Conservation (phyloP, 92 coral and sea anemone genomes). For the Heliopora coerulea region DNA sequence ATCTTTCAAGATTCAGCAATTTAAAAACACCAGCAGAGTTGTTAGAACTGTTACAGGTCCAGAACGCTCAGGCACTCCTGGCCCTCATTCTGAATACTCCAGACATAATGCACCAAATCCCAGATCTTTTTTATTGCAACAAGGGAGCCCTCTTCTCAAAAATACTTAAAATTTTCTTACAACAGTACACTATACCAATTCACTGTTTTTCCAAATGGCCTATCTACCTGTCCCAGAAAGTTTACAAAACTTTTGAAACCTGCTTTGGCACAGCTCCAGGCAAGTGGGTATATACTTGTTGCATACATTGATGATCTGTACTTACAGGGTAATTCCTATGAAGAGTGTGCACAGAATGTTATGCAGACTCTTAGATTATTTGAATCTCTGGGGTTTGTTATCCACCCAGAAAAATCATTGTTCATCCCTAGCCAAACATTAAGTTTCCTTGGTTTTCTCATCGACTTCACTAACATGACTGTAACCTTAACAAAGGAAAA, state of each 20-base stretch:
- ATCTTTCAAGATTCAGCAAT: constrained; percentile 15
- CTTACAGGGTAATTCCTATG: background rate
- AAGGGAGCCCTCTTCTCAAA: background rate
- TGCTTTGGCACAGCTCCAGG: background rate
- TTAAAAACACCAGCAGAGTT: constrained; percentile 8
- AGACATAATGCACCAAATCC: background rate
- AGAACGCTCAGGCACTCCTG: no score
- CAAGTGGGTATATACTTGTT: background rate
- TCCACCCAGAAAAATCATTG: background rate
- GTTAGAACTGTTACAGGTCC: background rate
- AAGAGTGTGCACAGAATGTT: background rate
- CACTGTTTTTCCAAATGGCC: constrained; percentile 1
- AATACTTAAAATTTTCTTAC: background rate
- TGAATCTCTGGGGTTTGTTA: background rate
- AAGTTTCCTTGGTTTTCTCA: background rate
- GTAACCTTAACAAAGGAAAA: constrained; percentile 14
- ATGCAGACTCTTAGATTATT: background rate
- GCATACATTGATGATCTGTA: background rate
- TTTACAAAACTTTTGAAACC: background rate
- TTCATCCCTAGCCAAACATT: background rate
- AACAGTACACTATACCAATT: background rate
- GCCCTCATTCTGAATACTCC: background rate
- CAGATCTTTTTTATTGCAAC: constrained; percentile 11
- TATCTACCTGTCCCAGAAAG: background rate
- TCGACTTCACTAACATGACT: background rate